Evolutionary conservation across 1,140 invertebrate species (phyloP), one percentile per base, ranked within the genome.

Genomic region (Globodera ellingtonae): DNA sequence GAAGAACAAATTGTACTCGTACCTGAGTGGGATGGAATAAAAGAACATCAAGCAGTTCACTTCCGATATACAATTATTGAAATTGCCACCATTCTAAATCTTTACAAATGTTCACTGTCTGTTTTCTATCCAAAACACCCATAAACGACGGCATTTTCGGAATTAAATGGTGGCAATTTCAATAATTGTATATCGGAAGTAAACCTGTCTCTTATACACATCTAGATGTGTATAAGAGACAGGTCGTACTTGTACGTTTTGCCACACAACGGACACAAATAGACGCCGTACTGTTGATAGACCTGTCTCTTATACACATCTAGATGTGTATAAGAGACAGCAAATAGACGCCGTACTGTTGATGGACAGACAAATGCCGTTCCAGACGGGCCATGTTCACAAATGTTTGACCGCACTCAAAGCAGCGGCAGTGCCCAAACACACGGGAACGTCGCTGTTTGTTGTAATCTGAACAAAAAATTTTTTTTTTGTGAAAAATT

Each of bases 211-310:
- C n/a, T n/a, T n/a, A n/a, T n/a, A n/a, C n/a, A n/a, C n/a, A n/a
- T n/a, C n/a, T n/a, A n/a, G n/a, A n/a, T n/a, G n/a, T n/a, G n/a
- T n/a, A n/a, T n/a, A n/a, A n/a, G n/a, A n/a, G n/a, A n/a, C n/a
- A n/a, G n/a, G n/a, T 52, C 52, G 7, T 87, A 87, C 74, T 87
- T 87, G 84, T 88, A 87, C 3, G 84, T 88, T 78, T 87, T 87
- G 21, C 81, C 84, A 75, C 86, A 87, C 6, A 87, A 66, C 52
- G 86, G 86, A 80, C 86, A 87, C 8, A 87, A 72, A 74, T 86
- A 87, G 9, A 84, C 75, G 3, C 86, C 86, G 65, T 86, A 88
- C 21, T 84, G 65, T 81, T 87, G 86, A 83, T 87, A 87, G 52
- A 89, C 87, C n/a, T n/a, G n/a, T n/a, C n/a, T n/a, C n/a, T n/a